Evolutionary conservation across 2,888 invertebrate species (phyloP), one percentile per base, ranked within the genome.

Genomic region (Venustoraphidia nigricollis): DNA sequence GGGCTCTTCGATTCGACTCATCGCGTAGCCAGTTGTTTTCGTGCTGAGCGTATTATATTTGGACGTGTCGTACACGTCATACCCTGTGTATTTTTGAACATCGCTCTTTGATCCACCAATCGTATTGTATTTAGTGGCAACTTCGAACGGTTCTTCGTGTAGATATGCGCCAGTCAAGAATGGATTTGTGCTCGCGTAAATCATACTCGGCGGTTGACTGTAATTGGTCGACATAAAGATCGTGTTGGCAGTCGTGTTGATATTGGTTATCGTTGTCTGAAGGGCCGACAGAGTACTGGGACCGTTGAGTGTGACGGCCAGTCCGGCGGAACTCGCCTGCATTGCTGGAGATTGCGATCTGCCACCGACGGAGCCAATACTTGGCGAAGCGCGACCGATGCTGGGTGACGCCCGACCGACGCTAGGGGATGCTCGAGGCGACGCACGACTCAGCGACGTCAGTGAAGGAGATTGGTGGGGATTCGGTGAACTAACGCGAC

Each of bases 261-360:
- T 66, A 44, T 61, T 65, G 14, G 63, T 59, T 45, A 63, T 61
- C 9, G 61, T 64, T 41, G 60, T 62, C 50, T 65, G 65, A 35
- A 64, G 51, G 38, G 62, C 60, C 6, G 63, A 58, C 34, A 66
- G 55, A 2, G 65, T 60, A 17, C 66, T 63, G 4, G 65, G 60
- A 2, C 63, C 68, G 60, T 75, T 74, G 54, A 78, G 63, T 35
- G 78, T 78, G 48, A 78, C 77, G 44, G 77, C 77, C 50, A 78
- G 62, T 11, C 78, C 78, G 10, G 78, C 77, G 10, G 76, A 77
- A 41, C 75, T 77, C 51, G 74, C 76, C 45, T 66, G 66, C 66
- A 67, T 67, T 5, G 66, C 66, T 6, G 68, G 66, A 3, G 66
- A 66, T 47, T 65, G 66, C 8, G 64, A 65, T 49, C 66, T 58